A percentile compares a stretch with the other conserved stretches of the same genome.
These are phyloP conservation scores for Chelonus formosanus DNA, from an alignment of 2,888 invertebrate genomes.

Conservation along the genomic window DNA sequence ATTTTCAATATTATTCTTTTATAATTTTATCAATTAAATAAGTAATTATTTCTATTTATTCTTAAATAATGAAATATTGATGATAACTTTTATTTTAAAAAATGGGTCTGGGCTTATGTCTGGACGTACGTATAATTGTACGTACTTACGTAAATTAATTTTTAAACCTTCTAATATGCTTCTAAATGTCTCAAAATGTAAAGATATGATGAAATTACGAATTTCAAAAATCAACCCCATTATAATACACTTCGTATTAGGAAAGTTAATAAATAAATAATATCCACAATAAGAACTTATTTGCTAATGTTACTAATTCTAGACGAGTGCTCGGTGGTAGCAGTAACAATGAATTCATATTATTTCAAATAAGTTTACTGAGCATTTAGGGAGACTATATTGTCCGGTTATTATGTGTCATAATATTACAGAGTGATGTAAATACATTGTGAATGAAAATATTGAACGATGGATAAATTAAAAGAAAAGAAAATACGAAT, in stretches of 20 bases:
- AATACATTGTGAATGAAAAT: background rate
- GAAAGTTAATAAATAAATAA: constrained; percentile 25
- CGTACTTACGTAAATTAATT: background rate
- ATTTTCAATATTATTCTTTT: background rate
- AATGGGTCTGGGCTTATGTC: no score
- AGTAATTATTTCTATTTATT: no score
- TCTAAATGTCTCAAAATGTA: no score
- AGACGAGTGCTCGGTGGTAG: constrained; percentile 36
- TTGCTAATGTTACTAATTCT: constrained; percentile 38
- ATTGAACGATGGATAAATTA: no score
- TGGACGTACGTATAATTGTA: background rate
- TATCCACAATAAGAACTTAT: constrained; percentile 38
- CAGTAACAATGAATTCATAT: constrained; percentile 12
- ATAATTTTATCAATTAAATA: no score
- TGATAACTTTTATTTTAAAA: no score
- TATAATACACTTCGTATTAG: no score
- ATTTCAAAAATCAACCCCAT: no score
- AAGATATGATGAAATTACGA: no score
- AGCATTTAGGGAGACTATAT: constrained; percentile 13
- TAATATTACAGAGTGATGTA: constrained; percentile 43
- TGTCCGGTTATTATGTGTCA: constrained; percentile 29
- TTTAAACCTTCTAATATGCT: no score
- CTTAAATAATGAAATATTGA: no score
- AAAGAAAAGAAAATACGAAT: no score
- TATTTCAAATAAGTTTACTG: constrained; percentile 28